Conservation (phyloP, 2,113 vertebrate genomes). For the Lamprotornis superbus region DNA sequence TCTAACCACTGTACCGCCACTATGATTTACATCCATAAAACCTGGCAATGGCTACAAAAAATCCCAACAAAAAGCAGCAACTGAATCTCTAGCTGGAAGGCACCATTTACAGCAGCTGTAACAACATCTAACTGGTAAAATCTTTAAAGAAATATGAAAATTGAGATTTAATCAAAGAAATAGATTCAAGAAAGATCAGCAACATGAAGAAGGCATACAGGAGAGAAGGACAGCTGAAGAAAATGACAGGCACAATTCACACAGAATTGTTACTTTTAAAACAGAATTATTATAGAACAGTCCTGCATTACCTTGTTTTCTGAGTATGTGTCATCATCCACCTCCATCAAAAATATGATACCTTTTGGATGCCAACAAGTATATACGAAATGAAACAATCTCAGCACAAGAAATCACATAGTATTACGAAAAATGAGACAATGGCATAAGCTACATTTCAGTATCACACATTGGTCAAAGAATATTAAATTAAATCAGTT, state of each 20-base stretch:
- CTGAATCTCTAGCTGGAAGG: not conserved
- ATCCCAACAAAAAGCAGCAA: not conserved
- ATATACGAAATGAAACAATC: not conserved
- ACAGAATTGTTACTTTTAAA: rapidly evolving
- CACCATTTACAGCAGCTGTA: not conserved
- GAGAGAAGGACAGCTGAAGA: not conserved
- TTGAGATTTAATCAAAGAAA: not conserved
- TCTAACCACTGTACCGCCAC: not conserved
- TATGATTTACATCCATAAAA: not conserved
- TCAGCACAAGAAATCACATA: not conserved
- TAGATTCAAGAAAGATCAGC: not conserved
- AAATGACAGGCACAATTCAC: not conserved
- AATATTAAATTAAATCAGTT: not conserved
- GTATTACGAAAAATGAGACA: not conserved
- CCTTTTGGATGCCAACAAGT: not conserved
- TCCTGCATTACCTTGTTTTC: not conserved
- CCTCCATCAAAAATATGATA: not conserved
- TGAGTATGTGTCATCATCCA: not conserved
- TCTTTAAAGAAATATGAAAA: not conserved
- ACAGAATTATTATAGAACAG: not conserved
- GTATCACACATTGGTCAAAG: not conserved
- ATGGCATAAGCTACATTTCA: not conserved
- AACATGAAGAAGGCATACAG: not conserved
- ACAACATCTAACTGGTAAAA: not conserved
- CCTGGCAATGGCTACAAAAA: not conserved